phyloP scores from a whole-genome alignment of 2,797 vertebrate species.

The Sorex maritimensis region DNA sequence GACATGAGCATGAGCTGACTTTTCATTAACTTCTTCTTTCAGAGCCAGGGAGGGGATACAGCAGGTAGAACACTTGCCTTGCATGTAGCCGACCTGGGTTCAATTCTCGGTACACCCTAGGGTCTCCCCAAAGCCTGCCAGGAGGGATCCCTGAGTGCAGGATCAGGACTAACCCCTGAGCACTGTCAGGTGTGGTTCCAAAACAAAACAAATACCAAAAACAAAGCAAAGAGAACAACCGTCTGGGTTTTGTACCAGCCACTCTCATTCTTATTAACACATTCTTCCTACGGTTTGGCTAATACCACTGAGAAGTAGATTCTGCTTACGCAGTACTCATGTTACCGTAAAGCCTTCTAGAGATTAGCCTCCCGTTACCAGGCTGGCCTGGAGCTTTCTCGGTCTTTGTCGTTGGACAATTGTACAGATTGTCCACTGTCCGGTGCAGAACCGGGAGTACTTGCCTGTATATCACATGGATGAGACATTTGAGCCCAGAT shows the following conservation, averaged over 20 bases:
- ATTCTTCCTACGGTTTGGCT: slow-evolving; percentile 66
- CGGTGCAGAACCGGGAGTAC: neutral
- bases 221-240: neutral
- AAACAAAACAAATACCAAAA: too few species aligned
- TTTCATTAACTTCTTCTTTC: neutral
- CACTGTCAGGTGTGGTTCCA: too few species aligned
- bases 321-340: slow-evolving; percentile 35
- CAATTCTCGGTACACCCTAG: too few species aligned
- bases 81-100: too few species aligned
- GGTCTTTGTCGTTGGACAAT: neutral
- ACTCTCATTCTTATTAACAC: slow-evolving; percentile 34
- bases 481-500: slow-evolving; percentile 58
- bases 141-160: too few species aligned
- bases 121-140: too few species aligned
- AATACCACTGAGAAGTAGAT: slow-evolving; percentile 29
- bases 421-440: neutral
- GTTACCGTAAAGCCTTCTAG: slow-evolving; percentile 23
- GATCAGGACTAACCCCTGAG: too few species aligned
- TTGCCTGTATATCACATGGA: neutral
- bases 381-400: slow-evolving; percentile 29
- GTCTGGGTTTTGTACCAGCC: slow-evolving; percentile 37
- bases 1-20: neutral
- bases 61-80: too few species aligned
- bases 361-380: slow-evolving; percentile 54
- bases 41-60: too few species aligned